Evolutionary conservation across 2,797 vertebrate species (phyloP).

Genomic region (Harpagifer antarcticus): DNA sequence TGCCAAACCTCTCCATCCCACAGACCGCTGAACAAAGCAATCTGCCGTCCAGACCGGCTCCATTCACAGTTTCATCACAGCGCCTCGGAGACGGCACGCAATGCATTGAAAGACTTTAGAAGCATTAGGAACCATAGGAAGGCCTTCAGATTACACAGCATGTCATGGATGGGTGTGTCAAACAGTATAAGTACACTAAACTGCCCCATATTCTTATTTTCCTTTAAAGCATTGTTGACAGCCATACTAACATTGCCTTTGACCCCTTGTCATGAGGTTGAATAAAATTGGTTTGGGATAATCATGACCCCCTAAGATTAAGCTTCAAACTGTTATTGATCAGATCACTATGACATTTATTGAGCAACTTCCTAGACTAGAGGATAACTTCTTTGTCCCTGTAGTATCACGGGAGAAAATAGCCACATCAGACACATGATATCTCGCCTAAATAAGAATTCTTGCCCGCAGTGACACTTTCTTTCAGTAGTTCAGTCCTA

Average conservation of each 20-base stretch:
- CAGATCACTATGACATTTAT: background rate
- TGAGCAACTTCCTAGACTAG: background rate
- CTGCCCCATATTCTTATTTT: too few species aligned
- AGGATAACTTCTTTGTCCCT: background rate
- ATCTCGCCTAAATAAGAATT: background rate
- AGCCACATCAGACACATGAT: background rate
- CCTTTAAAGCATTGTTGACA: too few species aligned
- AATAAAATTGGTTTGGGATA: too few species aligned
- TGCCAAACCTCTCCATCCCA: constrained; percentile 49
- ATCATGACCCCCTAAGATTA: too few species aligned
- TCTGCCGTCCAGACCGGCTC: constrained; percentile 35
- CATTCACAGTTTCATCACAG: constrained; percentile 31
- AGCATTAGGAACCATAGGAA: too few species aligned
- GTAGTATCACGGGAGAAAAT: background rate
- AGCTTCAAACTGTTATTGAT: too few species aligned
- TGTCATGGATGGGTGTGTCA: too few species aligned
- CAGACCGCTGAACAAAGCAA: constrained; percentile 59
- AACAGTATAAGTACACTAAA: too few species aligned
- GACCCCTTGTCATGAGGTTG: too few species aligned
- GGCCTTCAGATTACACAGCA: too few species aligned
- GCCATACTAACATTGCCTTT: too few species aligned
- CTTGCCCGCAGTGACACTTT: background rate
- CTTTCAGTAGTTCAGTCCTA: too few species aligned
- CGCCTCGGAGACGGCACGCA: background rate
- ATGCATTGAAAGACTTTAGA: background rate